Conservation (phyloP, 23 tunicate genomes). For the Styela clava region DNA sequence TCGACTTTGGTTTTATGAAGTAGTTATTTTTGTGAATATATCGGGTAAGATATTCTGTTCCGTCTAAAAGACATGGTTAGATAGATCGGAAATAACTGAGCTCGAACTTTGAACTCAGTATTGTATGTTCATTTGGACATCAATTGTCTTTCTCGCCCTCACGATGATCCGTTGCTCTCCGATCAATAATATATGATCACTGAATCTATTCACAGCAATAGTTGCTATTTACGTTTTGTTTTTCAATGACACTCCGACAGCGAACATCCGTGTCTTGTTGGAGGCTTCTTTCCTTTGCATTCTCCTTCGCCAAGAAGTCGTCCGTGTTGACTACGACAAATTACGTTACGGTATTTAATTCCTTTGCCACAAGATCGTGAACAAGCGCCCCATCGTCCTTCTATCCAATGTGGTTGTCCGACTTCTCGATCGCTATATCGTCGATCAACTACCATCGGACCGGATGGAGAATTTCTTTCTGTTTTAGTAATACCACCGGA, state of each 20-base stretch:
- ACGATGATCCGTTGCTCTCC: neutral
- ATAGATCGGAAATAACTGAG: no score
- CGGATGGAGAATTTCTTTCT: neutral
- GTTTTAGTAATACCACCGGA: constrained; percentile 16
- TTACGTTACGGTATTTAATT: constrained; percentile 53
- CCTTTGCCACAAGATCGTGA: constrained; percentile 82
- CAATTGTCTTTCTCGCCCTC: no score
- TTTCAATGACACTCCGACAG: constrained; percentile 43
- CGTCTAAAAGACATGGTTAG: no score
- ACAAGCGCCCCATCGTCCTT: constrained; percentile 80
- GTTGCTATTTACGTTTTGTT: neutral
- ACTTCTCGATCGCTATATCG: constrained; percentile 5
- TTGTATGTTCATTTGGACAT: no score
- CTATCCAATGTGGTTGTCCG: constrained; percentile 51
- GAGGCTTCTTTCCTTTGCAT: constrained; percentile 49
- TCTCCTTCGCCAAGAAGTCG: constrained; percentile 25
- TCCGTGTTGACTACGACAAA: constrained; percentile 54
- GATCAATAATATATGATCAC: neutral
- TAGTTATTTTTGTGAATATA: no score
- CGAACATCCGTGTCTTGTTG: constrained; percentile 59
- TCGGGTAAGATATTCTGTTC: no score
- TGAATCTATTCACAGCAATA: neutral
- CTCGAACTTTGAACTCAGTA: no score
- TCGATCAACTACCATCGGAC: neutral
- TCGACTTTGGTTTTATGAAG: no score